Evolutionary conservation across 2,113 vertebrate species (phyloP), one percentile per base, ranked within the genome.

Genomic region (Bombycilla garrulus): DNA sequence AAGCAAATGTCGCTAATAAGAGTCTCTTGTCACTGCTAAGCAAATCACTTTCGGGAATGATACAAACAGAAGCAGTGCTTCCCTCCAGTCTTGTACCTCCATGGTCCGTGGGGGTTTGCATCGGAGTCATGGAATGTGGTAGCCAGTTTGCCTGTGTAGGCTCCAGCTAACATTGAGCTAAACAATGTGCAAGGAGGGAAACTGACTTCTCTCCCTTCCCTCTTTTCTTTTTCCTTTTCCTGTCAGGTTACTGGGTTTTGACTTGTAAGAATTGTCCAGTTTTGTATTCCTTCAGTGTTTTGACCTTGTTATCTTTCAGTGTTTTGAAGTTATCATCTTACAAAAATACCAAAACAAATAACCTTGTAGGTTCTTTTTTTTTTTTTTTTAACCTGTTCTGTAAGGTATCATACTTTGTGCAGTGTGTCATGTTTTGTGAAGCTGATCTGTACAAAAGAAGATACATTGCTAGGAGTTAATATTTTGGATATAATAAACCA

Each of bases 81-180:
- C 11, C 21, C 31, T 82, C 25, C 5, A 0, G 28, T 51, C 17
- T 40, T 76, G 26, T 50, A 14, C 36, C 36, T 29, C 42, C 2
- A 0, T 60, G 33, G 11, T 73, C n/a, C 1, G 7, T n/a, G 74
- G 58, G 50, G 48, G 11, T 17, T 14, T 9, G 18, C 25, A 8
- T 5, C 8, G 4, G 26, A 16, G 23, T 22, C 45, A 20, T 33
- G 23, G 64, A 40, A 10, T 9, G 22, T 24, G 25, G 28, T 23
- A 17, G 18, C 38, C 3, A 5, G 13, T 48, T 47, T 58, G 61
- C 29, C 15, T 54, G 5, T 17, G 9, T 11, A 1, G 5, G 38
- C 64, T 86, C 0, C 3, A 40, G 48, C 77, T 54, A 3, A 22
- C 18, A 4, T 17, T 80, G 71, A 60, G 6, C 66, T 67, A 10